Percentiles rank a stretch among this genome's conserved stretches.
Conservation (phyloP, 2,797 vertebrate genomes). For the Argyrosomus regius region DNA sequence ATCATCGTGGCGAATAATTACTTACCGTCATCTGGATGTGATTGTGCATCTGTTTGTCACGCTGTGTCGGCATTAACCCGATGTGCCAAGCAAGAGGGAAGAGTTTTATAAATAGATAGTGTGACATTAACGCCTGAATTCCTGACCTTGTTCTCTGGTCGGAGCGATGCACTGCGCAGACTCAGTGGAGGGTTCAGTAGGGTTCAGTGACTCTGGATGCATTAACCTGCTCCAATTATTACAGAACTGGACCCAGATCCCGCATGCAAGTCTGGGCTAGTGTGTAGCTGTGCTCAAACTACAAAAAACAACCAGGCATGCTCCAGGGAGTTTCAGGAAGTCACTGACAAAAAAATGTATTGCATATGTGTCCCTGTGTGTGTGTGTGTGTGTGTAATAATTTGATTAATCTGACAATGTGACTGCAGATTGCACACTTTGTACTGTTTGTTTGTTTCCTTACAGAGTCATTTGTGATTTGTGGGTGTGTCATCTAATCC, state of each 20-base stretch:
- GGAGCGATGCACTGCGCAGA: constrained; percentile 43
- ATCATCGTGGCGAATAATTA: not conserved
- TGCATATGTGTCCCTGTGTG: not conserved
- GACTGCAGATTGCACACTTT: not conserved
- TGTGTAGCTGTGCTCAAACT: not conserved
- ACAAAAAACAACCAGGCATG: not conserved
- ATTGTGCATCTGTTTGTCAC: not conserved
- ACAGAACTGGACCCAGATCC: constrained; percentile 12
- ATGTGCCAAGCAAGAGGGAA: not conserved
- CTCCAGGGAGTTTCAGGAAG: not conserved
- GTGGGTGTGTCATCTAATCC: not conserved
- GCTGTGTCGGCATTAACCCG: constrained; percentile 6
- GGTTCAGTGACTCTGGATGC: constrained; percentile 56
- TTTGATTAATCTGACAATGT: not conserved
- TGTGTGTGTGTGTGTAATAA: too few relatives aligned
- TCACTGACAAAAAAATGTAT: not conserved
- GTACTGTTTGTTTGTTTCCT: too few relatives aligned
- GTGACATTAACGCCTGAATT: constrained; percentile 76
- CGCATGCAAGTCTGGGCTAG: not conserved
- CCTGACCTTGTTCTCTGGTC: constrained; percentile 70
- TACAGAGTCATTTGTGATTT: not conserved
- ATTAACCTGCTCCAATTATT: constrained; percentile 15
- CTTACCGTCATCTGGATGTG: not conserved
- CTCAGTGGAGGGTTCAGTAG: constrained; percentile 21
- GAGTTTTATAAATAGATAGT: constrained; percentile 76